Conservation (phyloP, 2,888 invertebrate species). For the Melanotus villosus region DNA sequence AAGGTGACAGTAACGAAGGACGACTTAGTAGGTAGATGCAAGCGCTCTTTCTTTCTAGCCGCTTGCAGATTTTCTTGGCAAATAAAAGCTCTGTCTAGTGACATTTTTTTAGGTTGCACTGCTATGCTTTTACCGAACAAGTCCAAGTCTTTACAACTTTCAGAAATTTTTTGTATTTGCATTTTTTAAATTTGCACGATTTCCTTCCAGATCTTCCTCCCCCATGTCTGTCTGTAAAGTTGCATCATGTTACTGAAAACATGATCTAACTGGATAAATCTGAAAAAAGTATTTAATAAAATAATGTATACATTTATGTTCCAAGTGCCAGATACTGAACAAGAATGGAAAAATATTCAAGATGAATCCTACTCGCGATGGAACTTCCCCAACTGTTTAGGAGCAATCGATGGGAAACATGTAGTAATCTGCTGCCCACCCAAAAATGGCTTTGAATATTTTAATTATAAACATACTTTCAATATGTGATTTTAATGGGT, state of each 20-base stretch:
- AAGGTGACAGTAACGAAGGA: too few relatives aligned
- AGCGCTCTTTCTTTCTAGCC: constrained; percentile 4
- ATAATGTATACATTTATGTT: too few relatives aligned
- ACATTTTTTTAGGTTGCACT: constrained; percentile 42
- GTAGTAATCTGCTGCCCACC: too few relatives aligned
- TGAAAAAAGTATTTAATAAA: too few relatives aligned
- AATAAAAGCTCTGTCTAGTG: constrained; percentile 39
- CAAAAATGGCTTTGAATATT: constrained; percentile 7
- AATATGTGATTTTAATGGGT: neutral
- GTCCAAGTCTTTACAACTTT: constrained; percentile 4
- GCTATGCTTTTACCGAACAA: constrained; percentile 42
- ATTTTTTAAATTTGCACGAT: too few relatives aligned
- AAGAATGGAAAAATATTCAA: constrained; percentile 2
- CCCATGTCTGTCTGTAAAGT: too few relatives aligned
- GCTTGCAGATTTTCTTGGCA: constrained; percentile 45
- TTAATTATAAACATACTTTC: constrained; percentile 3
- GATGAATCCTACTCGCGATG: neutral
- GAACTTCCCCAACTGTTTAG: constrained; percentile 3
- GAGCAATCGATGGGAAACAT: neutral
- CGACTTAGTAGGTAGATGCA: neutral
- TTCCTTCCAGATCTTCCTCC: too few relatives aligned
- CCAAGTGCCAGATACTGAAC: neutral
- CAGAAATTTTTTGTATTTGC: neutral
- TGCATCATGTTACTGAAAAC: too few relatives aligned
- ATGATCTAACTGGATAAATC: too few relatives aligned